Conservation (phyloP, 2,888 invertebrate genomes). For the Orthonychiurus folsomi region DNA sequence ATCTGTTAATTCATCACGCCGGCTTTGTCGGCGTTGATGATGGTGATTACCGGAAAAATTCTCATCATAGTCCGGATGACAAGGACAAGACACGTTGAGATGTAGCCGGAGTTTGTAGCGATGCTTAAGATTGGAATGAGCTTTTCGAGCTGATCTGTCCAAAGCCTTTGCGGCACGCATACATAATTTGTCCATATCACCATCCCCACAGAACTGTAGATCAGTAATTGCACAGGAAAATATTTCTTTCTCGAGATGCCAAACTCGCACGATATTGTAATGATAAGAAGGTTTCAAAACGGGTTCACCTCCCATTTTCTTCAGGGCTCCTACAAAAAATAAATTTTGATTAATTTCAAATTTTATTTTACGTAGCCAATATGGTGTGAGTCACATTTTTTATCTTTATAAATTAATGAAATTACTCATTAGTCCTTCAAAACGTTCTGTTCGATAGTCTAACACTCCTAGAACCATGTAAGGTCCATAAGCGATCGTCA, state of each 20-base stretch:
- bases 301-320: slow-evolving; percentile 28
- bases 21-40: too few relatives aligned
- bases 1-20: too few relatives aligned
- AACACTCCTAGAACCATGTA: slow-evolving; percentile 32
- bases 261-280: slow-evolving; percentile 29
- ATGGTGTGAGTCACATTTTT: neutral
- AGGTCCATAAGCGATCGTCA: slow-evolving; percentile 33
- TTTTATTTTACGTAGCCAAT: slow-evolving; percentile 1
- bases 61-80: neutral
- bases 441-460: slow-evolving; percentile 31
- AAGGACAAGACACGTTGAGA: neutral
- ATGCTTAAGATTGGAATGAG: slow-evolving; percentile 7
- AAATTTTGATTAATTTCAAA: neutral
- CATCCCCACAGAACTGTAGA: slow-evolving; percentile 33
- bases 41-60: too few relatives aligned
- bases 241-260: slow-evolving; percentile 32
- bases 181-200: slow-evolving; percentile 29
- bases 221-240: slow-evolving; percentile 33
- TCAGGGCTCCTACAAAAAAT: slow-evolving; percentile 18
- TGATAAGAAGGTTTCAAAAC: slow-evolving; percentile 24
- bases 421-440: slow-evolving; percentile 29
- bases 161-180: slow-evolving; percentile 28
- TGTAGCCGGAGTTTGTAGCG: slow-evolving; percentile 6
- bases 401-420: neutral
- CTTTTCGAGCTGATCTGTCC: slow-evolving; percentile 6